These are phyloP conservation scores for Erinaceus europaeus DNA, from an alignment of 2,113 vertebrate genomes.

Conservation along the genomic window DNA sequence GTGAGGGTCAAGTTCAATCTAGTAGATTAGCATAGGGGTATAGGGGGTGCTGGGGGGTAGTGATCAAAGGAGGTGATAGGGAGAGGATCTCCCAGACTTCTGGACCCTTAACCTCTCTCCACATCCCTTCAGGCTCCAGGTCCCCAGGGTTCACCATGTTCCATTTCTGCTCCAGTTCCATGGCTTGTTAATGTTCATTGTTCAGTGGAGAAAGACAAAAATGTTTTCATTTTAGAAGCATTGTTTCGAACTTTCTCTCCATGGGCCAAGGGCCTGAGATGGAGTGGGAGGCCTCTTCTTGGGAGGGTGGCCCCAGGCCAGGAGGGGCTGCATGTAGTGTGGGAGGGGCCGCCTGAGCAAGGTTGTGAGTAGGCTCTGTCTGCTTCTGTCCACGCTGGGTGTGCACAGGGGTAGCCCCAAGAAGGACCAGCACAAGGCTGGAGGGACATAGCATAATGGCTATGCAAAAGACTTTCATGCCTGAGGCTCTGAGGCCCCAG, in stretches of 20 bases:
- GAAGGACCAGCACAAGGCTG: neutral
- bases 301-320: neutral
- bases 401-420: too few relatives aligned
- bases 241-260: constrained; percentile 64
- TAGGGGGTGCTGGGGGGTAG: neutral
- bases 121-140: neutral
- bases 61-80: neutral
- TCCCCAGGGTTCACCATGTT: neutral
- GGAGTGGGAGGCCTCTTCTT: constrained; percentile 5
- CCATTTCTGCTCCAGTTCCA: constrained; percentile 51
- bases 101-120: neutral
- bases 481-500: too few relatives aligned
- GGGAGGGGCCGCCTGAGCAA: neutral
- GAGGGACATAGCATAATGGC: too few relatives aligned
- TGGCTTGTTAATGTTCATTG: constrained; percentile 58
- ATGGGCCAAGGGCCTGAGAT: neutral
- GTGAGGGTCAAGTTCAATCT: neutral
- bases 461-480: too few relatives aligned
- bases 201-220: constrained; percentile 66
- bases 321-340: neutral
- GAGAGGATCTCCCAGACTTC: neutral
- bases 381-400: neutral
- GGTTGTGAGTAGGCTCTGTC: neutral
- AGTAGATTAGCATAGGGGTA: neutral
- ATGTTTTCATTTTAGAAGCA: constrained; percentile 57